Evolutionary conservation across 2,888 invertebrate species (phyloP), one percentile per base, ranked within the genome.

Genomic region (Pollenia griseotomentosa): DNA sequence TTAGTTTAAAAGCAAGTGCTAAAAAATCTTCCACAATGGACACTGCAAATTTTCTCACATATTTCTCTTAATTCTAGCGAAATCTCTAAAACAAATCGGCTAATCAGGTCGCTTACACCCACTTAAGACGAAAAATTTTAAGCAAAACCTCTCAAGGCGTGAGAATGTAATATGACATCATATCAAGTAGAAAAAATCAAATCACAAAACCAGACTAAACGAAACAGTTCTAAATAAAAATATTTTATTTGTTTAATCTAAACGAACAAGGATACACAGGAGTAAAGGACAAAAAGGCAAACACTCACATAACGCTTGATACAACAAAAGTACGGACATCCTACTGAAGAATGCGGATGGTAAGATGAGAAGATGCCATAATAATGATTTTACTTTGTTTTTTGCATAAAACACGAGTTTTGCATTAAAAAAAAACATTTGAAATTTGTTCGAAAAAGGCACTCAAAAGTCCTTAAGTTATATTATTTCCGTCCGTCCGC

Each of bases 391-490:
- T 12, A 12, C 4, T 23, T 44, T 75, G 40, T 44, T 70, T 71
- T 61, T 71, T 57, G 40, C 42, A 42, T 46, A 46, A 65, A 53
- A 44, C 16, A 46, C 11, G 63, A 75, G 63, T 88, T 86, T 84
- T 83, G 73, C 83, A 87, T 78, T n/a, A n/a, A n/a, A n/a, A 78
- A 78, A 83, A 81, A 83, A 80, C 16, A 19, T 79, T 75, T 78
- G 78, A 86, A 89, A 75, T 53, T 59, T 90, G 88, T 68, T 61
- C 0, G 85, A 89, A 91, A 91, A 92, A 92, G 92, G 92, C 92
- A 92, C 90, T 91, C 90, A 92, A 92, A 92, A 92, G 92, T 92
- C 92, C 92, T 92, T 92, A 92, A 92, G 92, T 92, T 92, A 92
- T 92, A 89, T 88, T 88, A 79, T 85, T 82, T 68, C 65, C 88